Conservation (phyloP, 2,888 invertebrate genomes). For the Ophion obscuratus region DNA sequence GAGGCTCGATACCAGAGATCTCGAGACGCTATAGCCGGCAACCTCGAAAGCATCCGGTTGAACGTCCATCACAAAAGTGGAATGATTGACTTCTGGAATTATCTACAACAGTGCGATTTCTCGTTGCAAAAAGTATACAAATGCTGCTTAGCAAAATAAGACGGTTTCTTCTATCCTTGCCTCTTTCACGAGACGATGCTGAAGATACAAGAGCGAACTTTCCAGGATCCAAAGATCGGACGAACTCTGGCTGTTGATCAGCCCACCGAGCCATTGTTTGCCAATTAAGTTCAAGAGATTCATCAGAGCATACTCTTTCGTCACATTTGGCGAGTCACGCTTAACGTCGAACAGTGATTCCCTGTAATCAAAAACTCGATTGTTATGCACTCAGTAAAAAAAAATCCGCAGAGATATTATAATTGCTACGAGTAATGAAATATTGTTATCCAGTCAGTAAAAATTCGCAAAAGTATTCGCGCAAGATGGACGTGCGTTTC, state of each 20-base stretch:
- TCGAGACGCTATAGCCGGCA: conserved; percentile 77
- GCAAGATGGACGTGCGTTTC: neutral
- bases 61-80: conserved; percentile 75
- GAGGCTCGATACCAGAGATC: conserved; percentile 72
- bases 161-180: conserved; percentile 68
- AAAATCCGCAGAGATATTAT: neutral
- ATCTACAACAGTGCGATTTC: conserved; percentile 71
- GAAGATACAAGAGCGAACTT: conserved; percentile 85
- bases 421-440: neutral
- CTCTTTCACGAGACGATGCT: conserved; percentile 81
- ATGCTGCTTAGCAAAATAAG: neutral
- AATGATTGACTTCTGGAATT: conserved; percentile 72
- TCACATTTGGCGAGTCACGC: conserved; percentile 70
- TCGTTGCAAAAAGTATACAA: conserved; percentile 14
- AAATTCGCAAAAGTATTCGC: neutral
- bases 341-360: conserved; percentile 73
- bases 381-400: neutral
- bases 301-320: conserved; percentile 71
- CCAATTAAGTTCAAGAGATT: conserved; percentile 77
- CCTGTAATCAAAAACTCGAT: conserved; percentile 63
- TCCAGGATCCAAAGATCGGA: conserved; percentile 82
- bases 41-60: conserved; percentile 76
- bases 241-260: conserved; percentile 79
- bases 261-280: conserved; percentile 85
- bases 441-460: neutral